Evolutionary conservation across 2,113 vertebrate species (phyloP), one percentile per base, ranked within the genome.

Genomic region (Plecotus auritus): DNA sequence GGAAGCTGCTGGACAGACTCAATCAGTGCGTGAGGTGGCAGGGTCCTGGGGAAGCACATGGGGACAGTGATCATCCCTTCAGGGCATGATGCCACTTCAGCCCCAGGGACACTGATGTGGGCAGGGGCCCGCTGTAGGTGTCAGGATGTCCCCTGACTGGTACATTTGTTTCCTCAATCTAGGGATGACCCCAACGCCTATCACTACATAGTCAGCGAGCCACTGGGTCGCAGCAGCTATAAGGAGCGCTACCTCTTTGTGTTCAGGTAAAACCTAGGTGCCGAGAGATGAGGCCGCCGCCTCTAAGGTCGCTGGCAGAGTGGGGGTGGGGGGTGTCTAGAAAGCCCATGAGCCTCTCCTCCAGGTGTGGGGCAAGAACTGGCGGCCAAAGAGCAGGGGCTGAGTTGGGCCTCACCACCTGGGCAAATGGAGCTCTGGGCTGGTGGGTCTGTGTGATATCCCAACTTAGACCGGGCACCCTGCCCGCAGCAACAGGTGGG

Each of bases 161-260:
- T 9, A 54, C 7, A 1, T 35, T 54, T 49, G 51, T 47, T 86
- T 95, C 20, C 77, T 86, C 78, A 6, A 32, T 22, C 11, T 95
- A 99, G 99, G 1, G 93, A 82, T 0, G 74, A 93, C 26, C 4
- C 40, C 0, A 85, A 98, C 51, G 90, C 82, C 3, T 99, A 99
- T 45, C 92, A 17, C 10, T 98, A 97, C 17, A 97, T 99, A 85
- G 88, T 89, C 95, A 99, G 99, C 59, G 92, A 98, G 4, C 99
- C 99, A 0, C 96, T 99, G 95, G 99, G 99, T 0, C 98, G 98
- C 45, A 98, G 10, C 97, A 95, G 80, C 92, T 99, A 99, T 64
- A 99, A 98, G 97, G 99, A 99, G 96, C 98, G 98, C 91, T 99
- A 99, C 72, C 98, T 99, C 74, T 99, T 98, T 49, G 22, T 99